phyloP scores from a whole-genome alignment of 2,888 invertebrate species.

The Lasioglossum marginatum region DNA sequence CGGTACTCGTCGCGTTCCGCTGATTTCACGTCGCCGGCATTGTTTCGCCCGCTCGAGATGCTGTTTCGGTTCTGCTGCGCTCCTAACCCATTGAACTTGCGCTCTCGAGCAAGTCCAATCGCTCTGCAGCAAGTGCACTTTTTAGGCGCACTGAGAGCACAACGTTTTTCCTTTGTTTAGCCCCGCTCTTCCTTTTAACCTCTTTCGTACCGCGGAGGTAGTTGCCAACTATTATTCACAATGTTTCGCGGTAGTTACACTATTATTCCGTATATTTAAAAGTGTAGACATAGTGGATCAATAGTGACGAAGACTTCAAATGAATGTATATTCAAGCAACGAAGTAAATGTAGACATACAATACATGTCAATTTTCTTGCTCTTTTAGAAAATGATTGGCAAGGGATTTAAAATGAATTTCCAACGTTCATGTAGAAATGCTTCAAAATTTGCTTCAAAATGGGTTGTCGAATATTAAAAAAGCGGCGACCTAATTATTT shows the following conservation, averaged over 20 bases:
- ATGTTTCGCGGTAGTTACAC: background rate
- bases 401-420: background rate
- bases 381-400: background rate
- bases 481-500: background rate
- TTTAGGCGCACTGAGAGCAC: background rate
- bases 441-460: background rate
- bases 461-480: background rate
- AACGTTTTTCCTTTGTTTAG: background rate
- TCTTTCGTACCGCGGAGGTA: background rate
- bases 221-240: background rate
- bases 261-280: background rate
- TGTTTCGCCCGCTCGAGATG: background rate
- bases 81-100: slow-evolving; percentile 13
- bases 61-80: background rate
- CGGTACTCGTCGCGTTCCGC: background rate
- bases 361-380: background rate
- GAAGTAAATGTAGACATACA: background rate
- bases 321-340: background rate
- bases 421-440: background rate
- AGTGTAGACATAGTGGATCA: background rate
- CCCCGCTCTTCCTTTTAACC: background rate
- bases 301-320: background rate
- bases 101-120: slow-evolving; percentile 5
- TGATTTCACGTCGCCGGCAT: slow-evolving; percentile 9
- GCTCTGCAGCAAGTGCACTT: background rate